These are phyloP conservation scores for Autographa pulchrina DNA, from an alignment of 2,888 invertebrate genomes.

Conservation along the genomic window DNA sequence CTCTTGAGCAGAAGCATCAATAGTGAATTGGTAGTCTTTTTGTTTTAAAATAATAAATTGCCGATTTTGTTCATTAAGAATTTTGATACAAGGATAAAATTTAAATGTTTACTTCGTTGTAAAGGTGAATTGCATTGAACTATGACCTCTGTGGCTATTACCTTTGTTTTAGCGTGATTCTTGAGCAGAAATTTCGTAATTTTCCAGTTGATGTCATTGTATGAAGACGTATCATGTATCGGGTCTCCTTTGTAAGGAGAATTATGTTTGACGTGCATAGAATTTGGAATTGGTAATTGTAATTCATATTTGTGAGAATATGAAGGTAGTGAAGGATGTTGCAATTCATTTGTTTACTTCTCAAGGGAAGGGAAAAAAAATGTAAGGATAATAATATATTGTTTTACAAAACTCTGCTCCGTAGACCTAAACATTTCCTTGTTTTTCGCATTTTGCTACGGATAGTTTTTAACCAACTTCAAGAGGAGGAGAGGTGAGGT, in stretches of 20 bases:
- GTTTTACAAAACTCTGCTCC: too few relatives aligned
- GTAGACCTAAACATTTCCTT: too few relatives aligned
- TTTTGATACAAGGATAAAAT: conserved; percentile 2
- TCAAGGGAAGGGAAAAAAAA: too few relatives aligned
- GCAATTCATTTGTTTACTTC: background rate
- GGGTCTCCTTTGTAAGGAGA: background rate
- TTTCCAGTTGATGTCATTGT: conserved; percentile 2
- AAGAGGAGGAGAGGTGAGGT: too few relatives aligned
- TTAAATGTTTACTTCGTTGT: background rate
- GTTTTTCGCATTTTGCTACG: too few relatives aligned
- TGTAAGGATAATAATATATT: too few relatives aligned
- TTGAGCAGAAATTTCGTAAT: background rate
- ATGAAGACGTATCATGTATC: background rate
- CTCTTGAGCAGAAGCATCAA: background rate
- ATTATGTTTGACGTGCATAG: background rate
- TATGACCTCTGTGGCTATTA: conserved; percentile 5
- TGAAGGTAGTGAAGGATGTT: background rate
- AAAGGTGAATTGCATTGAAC: background rate
- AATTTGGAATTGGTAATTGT: background rate
- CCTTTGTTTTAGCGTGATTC: conserved; percentile 1
- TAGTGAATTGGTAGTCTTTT: background rate
- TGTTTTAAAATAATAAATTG: background rate
- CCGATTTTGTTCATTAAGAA: background rate
- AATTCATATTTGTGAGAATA: background rate
- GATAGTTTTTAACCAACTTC: too few relatives aligned